Evolutionary conservation across 2,113 vertebrate genomes (phyloP).

Genomic region (Rhinolophus sinicus): DNA sequence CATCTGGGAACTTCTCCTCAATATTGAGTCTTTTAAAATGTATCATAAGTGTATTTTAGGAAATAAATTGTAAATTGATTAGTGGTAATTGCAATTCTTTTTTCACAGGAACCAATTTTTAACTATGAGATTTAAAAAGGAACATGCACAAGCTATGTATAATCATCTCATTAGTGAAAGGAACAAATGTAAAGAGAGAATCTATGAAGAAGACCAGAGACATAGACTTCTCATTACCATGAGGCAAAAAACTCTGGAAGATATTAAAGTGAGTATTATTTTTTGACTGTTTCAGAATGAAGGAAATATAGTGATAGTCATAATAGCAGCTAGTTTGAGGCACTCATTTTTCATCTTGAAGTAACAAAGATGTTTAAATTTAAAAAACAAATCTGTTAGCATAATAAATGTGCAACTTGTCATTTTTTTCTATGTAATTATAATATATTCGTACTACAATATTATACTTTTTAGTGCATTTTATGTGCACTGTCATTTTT

Average conservation of each 20-base stretch:
- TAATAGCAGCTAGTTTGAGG: background rate
- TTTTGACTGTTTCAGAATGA: background rate
- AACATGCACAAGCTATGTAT: background rate
- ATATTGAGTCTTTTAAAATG: background rate
- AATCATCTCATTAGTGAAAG: constrained; percentile 24
- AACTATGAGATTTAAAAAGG: constrained; percentile 27
- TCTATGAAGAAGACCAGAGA: background rate
- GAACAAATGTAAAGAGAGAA: background rate
- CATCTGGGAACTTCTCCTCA: background rate
- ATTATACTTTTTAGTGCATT: background rate
- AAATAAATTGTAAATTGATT: constrained; percentile 26
- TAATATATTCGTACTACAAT: background rate
- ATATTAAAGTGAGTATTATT: constrained; percentile 57
- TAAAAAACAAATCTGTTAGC: background rate
- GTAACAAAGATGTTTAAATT: background rate
- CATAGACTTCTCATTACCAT: background rate
- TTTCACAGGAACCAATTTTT: constrained; percentile 11
- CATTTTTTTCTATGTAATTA: background rate
- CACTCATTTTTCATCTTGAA: background rate
- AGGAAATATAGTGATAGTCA: background rate
- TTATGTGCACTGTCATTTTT: background rate
- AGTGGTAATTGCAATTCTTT: constrained; percentile 7
- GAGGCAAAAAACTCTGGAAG: constrained; percentile 48
- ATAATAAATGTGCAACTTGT: background rate
- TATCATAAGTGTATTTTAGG: background rate